Percentiles rank a stretch among this genome's conserved stretches.
phyloP scores from a whole-genome alignment of 2,797 vertebrate genomes.

The Acropternis orthonyx region DNA sequence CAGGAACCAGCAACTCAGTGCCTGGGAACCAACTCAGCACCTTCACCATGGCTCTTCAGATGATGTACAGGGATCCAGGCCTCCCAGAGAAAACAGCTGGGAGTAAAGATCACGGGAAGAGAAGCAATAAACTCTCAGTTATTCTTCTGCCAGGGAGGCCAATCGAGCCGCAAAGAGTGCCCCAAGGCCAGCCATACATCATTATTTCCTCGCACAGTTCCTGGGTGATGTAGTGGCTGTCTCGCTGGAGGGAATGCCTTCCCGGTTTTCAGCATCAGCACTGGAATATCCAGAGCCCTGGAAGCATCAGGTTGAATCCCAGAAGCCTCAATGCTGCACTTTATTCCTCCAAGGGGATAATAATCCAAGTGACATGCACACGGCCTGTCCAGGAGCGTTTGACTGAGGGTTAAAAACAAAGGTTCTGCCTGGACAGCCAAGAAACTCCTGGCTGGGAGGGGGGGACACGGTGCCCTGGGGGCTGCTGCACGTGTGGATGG shows the following conservation, averaged over 20 bases:
- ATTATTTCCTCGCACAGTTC: not conserved
- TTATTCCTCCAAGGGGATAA: not conserved
- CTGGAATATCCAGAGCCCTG: constrained; percentile 3
- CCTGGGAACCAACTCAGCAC: not conserved
- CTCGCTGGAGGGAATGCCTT: constrained; percentile 18
- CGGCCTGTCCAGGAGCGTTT: not conserved
- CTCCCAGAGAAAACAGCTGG: constrained; percentile 36
- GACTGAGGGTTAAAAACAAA: not conserved
- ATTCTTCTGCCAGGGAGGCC: constrained; percentile 56
- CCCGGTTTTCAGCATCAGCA: not conserved
- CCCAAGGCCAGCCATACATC: constrained; percentile 53
- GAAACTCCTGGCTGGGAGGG: not conserved
- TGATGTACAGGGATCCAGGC: not conserved
- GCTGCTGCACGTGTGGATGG: rapidly evolving
- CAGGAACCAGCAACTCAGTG: not conserved
- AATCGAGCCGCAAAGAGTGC: constrained; percentile 57
- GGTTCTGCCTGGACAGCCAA: not conserved
- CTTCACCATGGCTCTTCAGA: not conserved
- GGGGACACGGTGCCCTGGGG: rapidly evolving
- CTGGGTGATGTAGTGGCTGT: constrained; percentile 19
- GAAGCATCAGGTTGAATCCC: not conserved
- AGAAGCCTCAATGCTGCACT: not conserved
- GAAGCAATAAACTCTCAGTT: constrained; percentile 47
- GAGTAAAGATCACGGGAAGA: constrained; percentile 40
- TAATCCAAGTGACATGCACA: not conserved